phyloP scores from a whole-genome alignment of 2,113 vertebrate genomes.

The Varanus komodoensis region DNA sequence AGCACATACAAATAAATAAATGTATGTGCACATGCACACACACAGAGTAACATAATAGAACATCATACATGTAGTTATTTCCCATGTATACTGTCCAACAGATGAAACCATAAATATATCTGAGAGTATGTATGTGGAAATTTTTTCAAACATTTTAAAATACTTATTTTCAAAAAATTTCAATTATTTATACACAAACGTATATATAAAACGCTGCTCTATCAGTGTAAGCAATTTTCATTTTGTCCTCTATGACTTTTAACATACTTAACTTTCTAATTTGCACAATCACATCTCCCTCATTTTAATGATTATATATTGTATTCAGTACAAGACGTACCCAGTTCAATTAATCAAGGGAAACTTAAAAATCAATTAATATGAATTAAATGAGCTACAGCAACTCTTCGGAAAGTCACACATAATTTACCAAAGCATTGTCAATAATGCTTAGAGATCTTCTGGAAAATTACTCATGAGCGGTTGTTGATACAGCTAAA shows the following conservation, averaged over 20 bases:
- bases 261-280: slow-evolving; percentile 84
- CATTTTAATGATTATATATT: slow-evolving; percentile 90
- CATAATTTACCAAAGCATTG: slow-evolving; percentile 90
- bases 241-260: slow-evolving; percentile 84
- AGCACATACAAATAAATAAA: too few relatives aligned
- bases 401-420: slow-evolving; percentile 87
- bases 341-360: slow-evolving; percentile 89
- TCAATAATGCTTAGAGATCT: slow-evolving; percentile 79
- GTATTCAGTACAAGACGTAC: slow-evolving; percentile 82
- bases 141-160: background rate
- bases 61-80: too few relatives aligned
- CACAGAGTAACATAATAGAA: background rate
- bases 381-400: slow-evolving; percentile 93
- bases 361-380: slow-evolving; percentile 94
- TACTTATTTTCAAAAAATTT: background rate
- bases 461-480: slow-evolving; percentile 75
- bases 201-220: slow-evolving; percentile 11
- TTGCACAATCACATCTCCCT: slow-evolving; percentile 80
- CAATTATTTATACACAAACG: background rate
- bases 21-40: too few relatives aligned
- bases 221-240: slow-evolving; percentile 45
- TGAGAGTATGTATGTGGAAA: background rate
- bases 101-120: too few relatives aligned
- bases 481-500: slow-evolving; percentile 78
- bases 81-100: too few relatives aligned